phyloP scores from a whole-genome alignment of 2,797 vertebrate genomes.

The Pseudopleuronectes americanus region DNA sequence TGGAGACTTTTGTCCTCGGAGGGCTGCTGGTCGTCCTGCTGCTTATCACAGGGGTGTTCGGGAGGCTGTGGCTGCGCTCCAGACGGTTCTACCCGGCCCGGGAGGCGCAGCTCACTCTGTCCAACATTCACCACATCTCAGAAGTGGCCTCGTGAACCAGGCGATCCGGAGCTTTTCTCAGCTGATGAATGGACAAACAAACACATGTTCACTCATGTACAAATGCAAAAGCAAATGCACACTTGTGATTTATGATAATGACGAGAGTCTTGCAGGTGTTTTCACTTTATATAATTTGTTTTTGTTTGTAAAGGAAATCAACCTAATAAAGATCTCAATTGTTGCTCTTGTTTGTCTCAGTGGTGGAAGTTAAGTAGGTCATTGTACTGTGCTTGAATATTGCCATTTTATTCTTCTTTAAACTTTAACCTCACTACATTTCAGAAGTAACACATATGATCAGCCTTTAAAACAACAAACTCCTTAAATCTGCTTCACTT shows the following conservation, averaged over 20 bases:
- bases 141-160: constrained; percentile 82
- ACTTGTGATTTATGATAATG: constrained; percentile 31
- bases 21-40: constrained; percentile 80
- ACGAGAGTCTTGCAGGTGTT: constrained; percentile 17
- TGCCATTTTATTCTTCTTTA: not conserved
- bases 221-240: constrained; percentile 13
- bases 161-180: constrained; percentile 2
- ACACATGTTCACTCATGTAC: constrained; percentile 8
- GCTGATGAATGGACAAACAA: constrained; percentile 31
- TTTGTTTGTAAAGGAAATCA: constrained; percentile 45
- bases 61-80: constrained; percentile 83
- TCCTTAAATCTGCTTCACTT: too few species aligned
- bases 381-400: not conserved
- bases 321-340: constrained; percentile 53
- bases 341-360: not conserved
- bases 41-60: constrained; percentile 80
- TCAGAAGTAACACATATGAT: too few species aligned
- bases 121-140: constrained; percentile 85
- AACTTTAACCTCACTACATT: not conserved
- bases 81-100: constrained; percentile 80
- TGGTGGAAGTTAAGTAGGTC: not conserved
- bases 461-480: too few species aligned
- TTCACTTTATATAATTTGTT: constrained; percentile 14
- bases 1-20: constrained; percentile 82
- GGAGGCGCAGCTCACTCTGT: constrained; percentile 85